Evolutionary conservation across 2,797 vertebrate species (phyloP), one percentile per base, ranked within the genome.

Genomic region (Hipposideros larvatus): DNA sequence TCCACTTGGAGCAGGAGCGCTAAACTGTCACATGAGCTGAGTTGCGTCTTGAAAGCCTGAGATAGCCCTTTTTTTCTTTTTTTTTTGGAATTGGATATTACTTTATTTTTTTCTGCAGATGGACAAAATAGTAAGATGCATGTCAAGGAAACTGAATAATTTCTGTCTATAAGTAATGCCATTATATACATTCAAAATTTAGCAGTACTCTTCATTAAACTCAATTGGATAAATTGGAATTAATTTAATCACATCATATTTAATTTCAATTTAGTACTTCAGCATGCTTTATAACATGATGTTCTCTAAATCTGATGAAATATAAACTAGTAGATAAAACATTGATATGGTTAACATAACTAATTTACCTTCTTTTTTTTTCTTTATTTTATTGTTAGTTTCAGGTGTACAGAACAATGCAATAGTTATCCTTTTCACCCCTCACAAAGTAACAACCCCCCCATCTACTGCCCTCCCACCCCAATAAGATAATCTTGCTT

Each of bases 261-360:
- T 90, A 70, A 84, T 59, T 61, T 41, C 16, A 90, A 77, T 77
- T 65, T 34, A 80, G 26, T 11, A 53, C 89, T 95, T 87, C 57
- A 59, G 1, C 4, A 24, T n/a, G 8, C 11, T 63, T 90, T 79
- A 34, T 34, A 82, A 73, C 15, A 82, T 87, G 80, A 55, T 63
- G 10, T 71, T 91, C 15, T 43, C 34, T n/a, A 82, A 96, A 90
- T 83, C 22, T 95, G 55, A 79, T 94, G 48, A 92, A 96, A 93
- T 66, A 84, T 78, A 87, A 91, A 53, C 5, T 28, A 92, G 26
- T 59, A 92, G 65, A 80, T 82, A 48, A 53, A 94, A 96, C 68
- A 91, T 7, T 84, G 85, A 96, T 95, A 90, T 95, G 21, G 22
- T 96, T 92, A 94, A 94, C 86, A 34, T 34, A 34, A 34, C 34